Evolutionary conservation across 2,113 vertebrate species (phyloP).

Genomic region (Cathartes aura): DNA sequence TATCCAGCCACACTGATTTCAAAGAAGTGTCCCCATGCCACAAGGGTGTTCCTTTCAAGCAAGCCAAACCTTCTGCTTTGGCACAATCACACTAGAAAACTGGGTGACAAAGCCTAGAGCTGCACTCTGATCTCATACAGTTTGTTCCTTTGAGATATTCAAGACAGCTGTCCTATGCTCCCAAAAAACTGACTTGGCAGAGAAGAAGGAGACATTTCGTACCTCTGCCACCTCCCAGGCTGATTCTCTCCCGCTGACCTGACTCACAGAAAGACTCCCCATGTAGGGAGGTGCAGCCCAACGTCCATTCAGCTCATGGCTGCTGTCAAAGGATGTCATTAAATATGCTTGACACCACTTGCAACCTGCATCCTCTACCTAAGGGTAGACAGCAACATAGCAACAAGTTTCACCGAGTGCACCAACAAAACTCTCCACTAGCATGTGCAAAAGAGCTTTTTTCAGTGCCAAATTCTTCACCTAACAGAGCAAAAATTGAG

Average conservation of each 20-base stretch:
- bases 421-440: neutral
- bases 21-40: neutral
- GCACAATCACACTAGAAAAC: neutral
- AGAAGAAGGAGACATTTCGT: neutral
- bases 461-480: neutral
- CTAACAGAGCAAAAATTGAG: neutral
- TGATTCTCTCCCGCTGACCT: neutral
- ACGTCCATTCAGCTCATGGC: neutral
- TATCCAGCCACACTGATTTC: neutral
- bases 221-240: neutral
- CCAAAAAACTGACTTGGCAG: neutral
- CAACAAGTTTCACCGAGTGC: neutral
- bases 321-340: neutral
- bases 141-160: neutral
- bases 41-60: neutral
- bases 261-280: neutral
- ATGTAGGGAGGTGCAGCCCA: neutral
- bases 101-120: neutral
- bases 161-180: neutral
- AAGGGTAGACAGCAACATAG: neutral
- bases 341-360: neutral
- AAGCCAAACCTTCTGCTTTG: conserved; percentile 25
- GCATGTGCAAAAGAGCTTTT: neutral
- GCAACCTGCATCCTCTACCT: neutral
- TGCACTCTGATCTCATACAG: neutral